A percentile compares a stretch with the other conserved stretches of the same genome.
These are phyloP conservation scores for Chalcosyrphus nemorum DNA, from an alignment of 2,888 invertebrate species.

Conservation along the genomic window DNA sequence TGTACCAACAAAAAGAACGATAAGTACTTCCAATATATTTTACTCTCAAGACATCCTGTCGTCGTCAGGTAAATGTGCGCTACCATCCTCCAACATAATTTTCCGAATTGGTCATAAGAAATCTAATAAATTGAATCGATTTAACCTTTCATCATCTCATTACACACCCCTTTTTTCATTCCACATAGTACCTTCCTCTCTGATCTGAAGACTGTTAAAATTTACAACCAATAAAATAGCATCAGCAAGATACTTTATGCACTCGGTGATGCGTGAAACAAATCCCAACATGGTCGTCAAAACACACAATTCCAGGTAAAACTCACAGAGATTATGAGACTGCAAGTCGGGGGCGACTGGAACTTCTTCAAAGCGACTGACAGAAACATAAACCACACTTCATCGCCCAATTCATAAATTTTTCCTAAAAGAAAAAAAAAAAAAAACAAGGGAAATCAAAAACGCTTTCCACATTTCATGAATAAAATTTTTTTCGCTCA, in stretches of 20 bases:
- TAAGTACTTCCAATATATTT: not conserved
- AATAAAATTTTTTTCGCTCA: conserved; percentile 10
- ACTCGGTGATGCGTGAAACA: conserved; percentile 35
- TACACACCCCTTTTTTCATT: conserved; percentile 2
- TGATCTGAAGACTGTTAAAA: conserved; percentile 1
- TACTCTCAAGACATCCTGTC: not conserved
- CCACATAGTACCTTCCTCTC: not conserved
- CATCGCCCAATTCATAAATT: conserved; percentile 34
- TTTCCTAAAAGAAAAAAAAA: conserved; percentile 19
- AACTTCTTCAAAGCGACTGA: conserved; percentile 11
- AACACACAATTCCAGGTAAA: conserved; percentile 22
- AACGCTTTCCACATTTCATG: not conserved
- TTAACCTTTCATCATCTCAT: conserved; percentile 31
- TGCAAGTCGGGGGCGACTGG: conserved; percentile 8
- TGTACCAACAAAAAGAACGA: not conserved
- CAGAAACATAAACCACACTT: conserved; percentile 44
- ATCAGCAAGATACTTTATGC: conserved; percentile 28
- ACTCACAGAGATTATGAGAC: conserved; percentile 24
- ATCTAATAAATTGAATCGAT: conserved; percentile 40
- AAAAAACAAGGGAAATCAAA: not conserved
- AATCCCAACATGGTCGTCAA: conserved; percentile 11
- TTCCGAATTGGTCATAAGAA: conserved; percentile 1
- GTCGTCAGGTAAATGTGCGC: not conserved
- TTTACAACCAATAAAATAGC: conserved; percentile 49
- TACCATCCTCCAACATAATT: not conserved